Conservation (phyloP, 2,888 invertebrate species). For the Sphaerophoria taeniata region DNA sequence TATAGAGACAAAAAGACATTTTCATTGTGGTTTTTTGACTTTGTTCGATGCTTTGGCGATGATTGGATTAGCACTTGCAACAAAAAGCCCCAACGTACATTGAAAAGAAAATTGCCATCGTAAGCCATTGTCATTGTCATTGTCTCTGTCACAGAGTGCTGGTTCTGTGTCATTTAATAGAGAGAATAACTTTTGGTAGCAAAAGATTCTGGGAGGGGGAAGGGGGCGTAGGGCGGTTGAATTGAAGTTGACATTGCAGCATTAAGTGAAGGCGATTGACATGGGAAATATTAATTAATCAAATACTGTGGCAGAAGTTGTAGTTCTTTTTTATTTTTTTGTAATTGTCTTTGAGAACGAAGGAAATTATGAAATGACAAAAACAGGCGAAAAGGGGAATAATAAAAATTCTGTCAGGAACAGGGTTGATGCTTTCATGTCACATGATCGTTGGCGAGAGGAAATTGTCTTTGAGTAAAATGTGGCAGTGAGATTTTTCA, state of each 20-base stretch:
- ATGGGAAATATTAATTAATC: slow-evolving; percentile 71
- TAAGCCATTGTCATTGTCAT: slow-evolving; percentile 39
- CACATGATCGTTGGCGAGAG: too few relatives aligned
- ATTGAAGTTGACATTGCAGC: slow-evolving; percentile 65
- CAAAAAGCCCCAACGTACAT: slow-evolving; percentile 43
- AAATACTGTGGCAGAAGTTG: slow-evolving; percentile 45
- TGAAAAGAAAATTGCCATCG: slow-evolving; percentile 39
- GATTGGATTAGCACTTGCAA: slow-evolving; percentile 67
- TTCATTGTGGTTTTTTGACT: slow-evolving; percentile 57
- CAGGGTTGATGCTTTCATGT: too few relatives aligned
- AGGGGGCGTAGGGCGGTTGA: too few relatives aligned
- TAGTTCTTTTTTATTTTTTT: not conserved
- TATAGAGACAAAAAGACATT: slow-evolving; percentile 43
- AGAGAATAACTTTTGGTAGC: not conserved
- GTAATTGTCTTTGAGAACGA: not conserved
- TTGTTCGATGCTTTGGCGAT: too few relatives aligned
- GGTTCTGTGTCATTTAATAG: slow-evolving; percentile 28
- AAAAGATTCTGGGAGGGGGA: slow-evolving; percentile 39
- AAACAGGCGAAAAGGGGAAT: not conserved
- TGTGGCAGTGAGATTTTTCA: too few relatives aligned
- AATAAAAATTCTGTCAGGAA: not conserved
- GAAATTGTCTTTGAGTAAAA: too few relatives aligned
- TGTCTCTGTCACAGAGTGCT: not conserved
- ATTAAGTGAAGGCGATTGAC: slow-evolving; percentile 48
- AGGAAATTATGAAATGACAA: not conserved